Percentiles rank a stretch among this genome's conserved stretches.
Evolutionary conservation across 2,888 invertebrate genomes (phyloP).

Genomic region (Netelia inedita): DNA sequence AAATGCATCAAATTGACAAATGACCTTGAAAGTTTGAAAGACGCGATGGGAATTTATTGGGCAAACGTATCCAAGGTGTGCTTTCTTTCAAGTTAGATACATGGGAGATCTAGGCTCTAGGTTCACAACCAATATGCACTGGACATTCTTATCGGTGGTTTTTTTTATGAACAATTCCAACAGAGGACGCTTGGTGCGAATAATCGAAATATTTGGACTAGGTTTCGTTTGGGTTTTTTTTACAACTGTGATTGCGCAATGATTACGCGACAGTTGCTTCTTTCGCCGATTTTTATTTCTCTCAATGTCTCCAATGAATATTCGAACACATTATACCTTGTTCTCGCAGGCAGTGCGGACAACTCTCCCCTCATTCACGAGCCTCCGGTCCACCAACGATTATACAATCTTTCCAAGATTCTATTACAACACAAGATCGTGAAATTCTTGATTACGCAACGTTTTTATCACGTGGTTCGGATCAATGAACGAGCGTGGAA

Average conservation of each 20-base stretch:
- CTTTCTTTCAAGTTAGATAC: no score
- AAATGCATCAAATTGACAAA: no score
- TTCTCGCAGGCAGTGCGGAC: conserved; percentile 9
- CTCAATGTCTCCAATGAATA: background rate
- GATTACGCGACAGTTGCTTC: conserved; percentile 4
- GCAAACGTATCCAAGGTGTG: no score
- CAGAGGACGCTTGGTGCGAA: background rate
- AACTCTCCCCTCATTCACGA: background rate
- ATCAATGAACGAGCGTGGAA: background rate
- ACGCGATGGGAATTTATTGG: no score
- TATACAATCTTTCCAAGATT: conserved; percentile 54
- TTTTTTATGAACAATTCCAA: background rate
- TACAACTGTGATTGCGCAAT: conserved; percentile 28
- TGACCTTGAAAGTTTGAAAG: no score
- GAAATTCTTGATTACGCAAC: conserved; percentile 9
- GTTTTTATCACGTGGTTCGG: background rate
- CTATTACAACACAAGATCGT: conserved; percentile 17
- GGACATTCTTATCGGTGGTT: background rate
- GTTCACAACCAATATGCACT: no score
- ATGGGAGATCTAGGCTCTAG: no score
- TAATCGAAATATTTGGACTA: background rate
- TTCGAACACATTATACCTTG: background rate
- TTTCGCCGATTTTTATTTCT: conserved; percentile 13
- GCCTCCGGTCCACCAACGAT: conserved; percentile 4
- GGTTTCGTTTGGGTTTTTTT: conserved; percentile 2